phyloP scores from a whole-genome alignment of 2,888 invertebrate genomes.

The Asteroscopus sphinx region DNA sequence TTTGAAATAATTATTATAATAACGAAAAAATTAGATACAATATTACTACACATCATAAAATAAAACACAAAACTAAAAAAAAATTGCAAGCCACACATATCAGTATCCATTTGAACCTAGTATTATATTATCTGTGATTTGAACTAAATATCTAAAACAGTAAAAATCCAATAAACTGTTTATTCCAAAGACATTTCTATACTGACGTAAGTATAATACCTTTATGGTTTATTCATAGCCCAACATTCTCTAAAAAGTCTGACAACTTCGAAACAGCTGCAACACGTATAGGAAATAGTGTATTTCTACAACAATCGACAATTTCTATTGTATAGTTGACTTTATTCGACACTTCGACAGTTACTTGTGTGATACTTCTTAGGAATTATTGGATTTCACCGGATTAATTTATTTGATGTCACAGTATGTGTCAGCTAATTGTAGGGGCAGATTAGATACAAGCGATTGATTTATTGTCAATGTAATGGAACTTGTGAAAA shows the following conservation, averaged over 20 bases:
- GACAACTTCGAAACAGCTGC: conserved; percentile 6
- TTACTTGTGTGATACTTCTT: conserved; percentile 40
- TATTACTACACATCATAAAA: no score
- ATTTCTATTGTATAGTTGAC: conserved; percentile 41
- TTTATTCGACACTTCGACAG: conserved; percentile 49
- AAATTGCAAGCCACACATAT: no score
- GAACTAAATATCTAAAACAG: no score
- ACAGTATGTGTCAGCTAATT: conserved; percentile 48
- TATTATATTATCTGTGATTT: no score
- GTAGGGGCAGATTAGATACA: conserved; percentile 40
- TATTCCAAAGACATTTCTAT: no score
- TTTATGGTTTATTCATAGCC: no score
- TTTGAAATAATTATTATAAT: no score
- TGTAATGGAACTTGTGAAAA: conserved; percentile 11
- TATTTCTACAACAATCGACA: conserved; percentile 49
- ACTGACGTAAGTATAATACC: no score
- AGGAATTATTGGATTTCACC: conserved; percentile 49
- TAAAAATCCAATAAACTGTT: no score
- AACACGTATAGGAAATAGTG: conserved; percentile 41
- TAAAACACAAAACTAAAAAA: no score
- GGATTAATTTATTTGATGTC: conserved; percentile 58
- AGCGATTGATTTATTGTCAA: conserved; percentile 25
- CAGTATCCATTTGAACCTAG: no score
- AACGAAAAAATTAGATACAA: no score
- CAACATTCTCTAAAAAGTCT: conserved; percentile 1